phyloP scores from a whole-genome alignment of 2,113 vertebrate species.

The Strigops habroptila region DNA sequence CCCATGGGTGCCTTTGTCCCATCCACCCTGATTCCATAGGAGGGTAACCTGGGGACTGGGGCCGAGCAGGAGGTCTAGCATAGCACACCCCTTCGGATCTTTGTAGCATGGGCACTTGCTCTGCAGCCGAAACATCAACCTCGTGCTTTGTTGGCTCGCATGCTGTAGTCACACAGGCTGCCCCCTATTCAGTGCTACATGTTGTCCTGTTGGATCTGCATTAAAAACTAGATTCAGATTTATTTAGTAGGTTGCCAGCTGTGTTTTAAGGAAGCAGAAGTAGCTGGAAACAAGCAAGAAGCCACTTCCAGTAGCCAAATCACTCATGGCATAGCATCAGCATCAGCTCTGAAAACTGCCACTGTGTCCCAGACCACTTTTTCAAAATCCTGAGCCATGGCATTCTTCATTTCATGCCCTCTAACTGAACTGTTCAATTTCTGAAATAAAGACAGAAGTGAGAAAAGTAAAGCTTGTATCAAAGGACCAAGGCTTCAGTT shows the following conservation, averaged over 20 bases:
- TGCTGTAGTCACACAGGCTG: not conserved
- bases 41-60: not conserved
- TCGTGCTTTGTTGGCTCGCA: accelerated
- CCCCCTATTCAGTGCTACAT: not conserved
- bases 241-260: not conserved
- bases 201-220: not conserved
- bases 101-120: not conserved
- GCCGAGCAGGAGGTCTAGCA: not conserved
- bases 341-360: not conserved
- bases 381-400: not conserved
- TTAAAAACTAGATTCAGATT: not conserved
- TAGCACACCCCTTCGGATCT: not conserved
- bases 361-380: not conserved
- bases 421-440: not conserved
- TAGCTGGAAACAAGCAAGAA: not conserved
- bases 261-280: not conserved
- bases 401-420: not conserved
- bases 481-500: not conserved
- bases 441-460: not conserved
- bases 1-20: not conserved
- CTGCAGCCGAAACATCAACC: not conserved
- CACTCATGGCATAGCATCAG: not conserved
- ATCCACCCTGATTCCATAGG: not conserved
- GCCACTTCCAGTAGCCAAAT: not conserved
- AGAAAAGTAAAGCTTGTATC: slow-evolving; percentile 3